A percentile compares a stretch with the other conserved stretches of the same genome.
These are phyloP conservation scores for Mesoligia furuncula DNA, from an alignment of 2,888 invertebrate genomes.

Conservation along the genomic window DNA sequence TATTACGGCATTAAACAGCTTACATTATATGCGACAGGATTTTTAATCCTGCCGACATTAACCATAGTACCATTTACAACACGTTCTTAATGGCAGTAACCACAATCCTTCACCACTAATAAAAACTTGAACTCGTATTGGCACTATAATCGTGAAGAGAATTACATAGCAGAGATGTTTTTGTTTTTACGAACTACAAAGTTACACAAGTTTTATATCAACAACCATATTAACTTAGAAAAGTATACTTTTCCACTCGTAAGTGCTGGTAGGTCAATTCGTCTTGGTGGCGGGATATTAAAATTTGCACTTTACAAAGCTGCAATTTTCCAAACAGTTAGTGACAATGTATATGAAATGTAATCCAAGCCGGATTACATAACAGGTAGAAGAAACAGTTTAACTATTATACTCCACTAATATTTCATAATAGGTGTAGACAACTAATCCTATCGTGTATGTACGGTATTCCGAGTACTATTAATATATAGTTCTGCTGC, in stretches of 20 bases:
- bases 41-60: slow-evolving; percentile 54
- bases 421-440: background rate
- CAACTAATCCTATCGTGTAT: background rate
- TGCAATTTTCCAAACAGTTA: background rate
- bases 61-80: slow-evolving; percentile 46
- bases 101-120: slow-evolving; percentile 38
- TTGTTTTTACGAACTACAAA: background rate
- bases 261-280: background rate
- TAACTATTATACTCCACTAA: background rate
- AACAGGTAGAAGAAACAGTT: no score
- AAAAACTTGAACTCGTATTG: slow-evolving; percentile 28
- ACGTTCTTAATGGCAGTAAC: slow-evolving; percentile 47
- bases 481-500: background rate
- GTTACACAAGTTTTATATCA: background rate
- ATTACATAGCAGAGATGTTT: background rate
- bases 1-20: slow-evolving; percentile 69
- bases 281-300: background rate
- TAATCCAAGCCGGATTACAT: background rate
- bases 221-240: background rate
- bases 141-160: slow-evolving; percentile 7
- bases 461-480: background rate
- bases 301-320: background rate
- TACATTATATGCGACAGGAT: slow-evolving; percentile 52
- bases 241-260: background rate
- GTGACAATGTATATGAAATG: background rate